Evolutionary conservation across 1,140 invertebrate species (phyloP).

Genomic region (Centruroides vittatus): DNA sequence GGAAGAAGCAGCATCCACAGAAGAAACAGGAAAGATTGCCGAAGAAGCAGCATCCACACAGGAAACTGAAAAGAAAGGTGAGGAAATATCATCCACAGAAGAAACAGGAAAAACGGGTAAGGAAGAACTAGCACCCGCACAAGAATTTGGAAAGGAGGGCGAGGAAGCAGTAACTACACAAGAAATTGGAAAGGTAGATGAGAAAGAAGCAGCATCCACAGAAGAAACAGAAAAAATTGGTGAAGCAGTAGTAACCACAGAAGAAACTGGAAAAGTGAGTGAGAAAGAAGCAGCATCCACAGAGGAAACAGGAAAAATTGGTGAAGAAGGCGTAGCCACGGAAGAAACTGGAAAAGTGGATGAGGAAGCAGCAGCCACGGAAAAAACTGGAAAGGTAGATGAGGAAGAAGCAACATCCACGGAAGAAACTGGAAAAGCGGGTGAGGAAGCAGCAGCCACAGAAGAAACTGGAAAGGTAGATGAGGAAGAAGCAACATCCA

Average conservation of each 20-base stretch:
- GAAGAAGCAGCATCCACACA: background rate
- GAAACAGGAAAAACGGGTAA: conserved; percentile 7
- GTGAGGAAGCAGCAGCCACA: conserved; percentile 3
- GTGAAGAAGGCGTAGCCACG: background rate
- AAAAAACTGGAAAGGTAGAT: conserved; percentile 4
- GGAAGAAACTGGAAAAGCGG: background rate
- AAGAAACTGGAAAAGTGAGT: conserved; percentile 6
- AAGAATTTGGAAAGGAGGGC: background rate
- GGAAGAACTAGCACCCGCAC: conserved; percentile 15
- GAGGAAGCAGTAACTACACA: conserved; percentile 1
- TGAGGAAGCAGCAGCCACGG: background rate
- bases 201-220: conserved; percentile 8
- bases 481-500: conserved; percentile 6
- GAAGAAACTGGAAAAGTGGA: conserved; percentile 7
- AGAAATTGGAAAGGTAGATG: conserved; percentile 5
- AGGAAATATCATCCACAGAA: conserved; percentile 14
- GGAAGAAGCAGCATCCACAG: conserved; percentile 7
- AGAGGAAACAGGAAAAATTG: conserved; percentile 9
- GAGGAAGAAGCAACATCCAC: conserved; percentile 15
- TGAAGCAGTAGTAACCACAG: conserved; percentile 4
- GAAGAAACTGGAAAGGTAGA: conserved; percentile 4
- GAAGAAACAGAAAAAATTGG: conserved; percentile 2
- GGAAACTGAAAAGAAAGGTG: conserved; percentile 6
- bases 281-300: conserved; percentile 16
- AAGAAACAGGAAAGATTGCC: background rate